Conservation (phyloP, 2,797 vertebrate genomes). For the Staurois parvus region DNA sequence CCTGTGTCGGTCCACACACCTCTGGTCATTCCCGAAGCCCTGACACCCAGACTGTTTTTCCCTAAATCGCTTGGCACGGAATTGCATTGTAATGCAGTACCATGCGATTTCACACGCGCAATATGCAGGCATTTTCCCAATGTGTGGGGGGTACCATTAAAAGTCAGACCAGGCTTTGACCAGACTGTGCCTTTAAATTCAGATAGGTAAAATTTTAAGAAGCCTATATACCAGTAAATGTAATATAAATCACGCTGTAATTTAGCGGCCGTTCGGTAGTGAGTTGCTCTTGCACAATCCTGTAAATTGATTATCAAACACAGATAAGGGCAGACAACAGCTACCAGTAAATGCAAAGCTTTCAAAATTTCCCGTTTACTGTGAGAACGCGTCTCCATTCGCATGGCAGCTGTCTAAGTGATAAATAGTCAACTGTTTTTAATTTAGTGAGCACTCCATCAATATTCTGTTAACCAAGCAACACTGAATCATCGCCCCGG, state of each 20-base stretch:
- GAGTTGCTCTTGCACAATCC: not conserved
- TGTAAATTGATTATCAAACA: constrained; percentile 26
- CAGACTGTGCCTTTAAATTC: too few relatives aligned
- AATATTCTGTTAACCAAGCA: constrained; percentile 52
- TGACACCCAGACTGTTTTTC: too few relatives aligned
- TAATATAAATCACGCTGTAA: not conserved
- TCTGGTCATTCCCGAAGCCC: too few relatives aligned
- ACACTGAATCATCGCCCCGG: constrained; percentile 20
- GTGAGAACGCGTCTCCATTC: constrained; percentile 3
- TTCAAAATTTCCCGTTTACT: not conserved
- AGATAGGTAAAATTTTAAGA: too few relatives aligned
- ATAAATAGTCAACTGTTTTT: constrained; percentile 51
- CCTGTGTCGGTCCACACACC: too few relatives aligned
- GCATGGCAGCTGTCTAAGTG: constrained; percentile 33
- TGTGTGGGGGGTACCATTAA: too few relatives aligned
- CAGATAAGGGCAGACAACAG: not conserved
- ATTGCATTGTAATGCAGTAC: too few relatives aligned
- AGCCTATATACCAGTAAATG: too few relatives aligned
- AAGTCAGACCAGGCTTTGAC: too few relatives aligned
- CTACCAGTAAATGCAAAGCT: constrained; percentile 15
- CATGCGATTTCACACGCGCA: too few relatives aligned
- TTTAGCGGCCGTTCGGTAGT: not conserved
- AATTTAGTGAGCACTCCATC: constrained; percentile 50
- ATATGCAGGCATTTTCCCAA: too few relatives aligned
- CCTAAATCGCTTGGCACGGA: too few relatives aligned